Evolutionary conservation across 37 sponge, comb jelly and placozoan species (phyloP).

Genomic region (Geodia barretti): DNA sequence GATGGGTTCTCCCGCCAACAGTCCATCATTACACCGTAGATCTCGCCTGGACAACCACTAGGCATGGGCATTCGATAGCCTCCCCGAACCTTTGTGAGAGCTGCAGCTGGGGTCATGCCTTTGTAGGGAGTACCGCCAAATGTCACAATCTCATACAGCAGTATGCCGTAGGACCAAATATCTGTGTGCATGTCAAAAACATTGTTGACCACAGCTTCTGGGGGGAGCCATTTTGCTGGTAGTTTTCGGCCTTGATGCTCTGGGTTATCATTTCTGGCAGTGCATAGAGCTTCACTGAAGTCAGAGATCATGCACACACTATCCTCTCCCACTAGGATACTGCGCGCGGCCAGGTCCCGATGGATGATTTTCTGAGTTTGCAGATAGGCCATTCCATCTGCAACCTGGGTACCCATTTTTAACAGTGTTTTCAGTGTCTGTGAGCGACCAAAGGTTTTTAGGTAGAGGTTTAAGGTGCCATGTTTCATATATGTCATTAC

Average conservation of each 20-base stretch:
- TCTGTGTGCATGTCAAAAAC: slow-evolving; percentile 76
- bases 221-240: slow-evolving; percentile 83
- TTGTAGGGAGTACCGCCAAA: slow-evolving; percentile 71
- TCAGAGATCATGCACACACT: slow-evolving; percentile 59
- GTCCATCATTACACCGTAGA: slow-evolving; percentile 55
- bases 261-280: background rate
- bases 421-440: slow-evolving; percentile 9
- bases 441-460: slow-evolving; percentile 1
- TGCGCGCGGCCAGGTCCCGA: slow-evolving; percentile 72
- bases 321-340: slow-evolving; percentile 41
- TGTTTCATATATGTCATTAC: slow-evolving; percentile 54
- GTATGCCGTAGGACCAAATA: slow-evolving; percentile 84
- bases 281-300: slow-evolving; percentile 35
- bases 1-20: slow-evolving; percentile 55
- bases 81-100: slow-evolving; percentile 1
- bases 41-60: slow-evolving; percentile 35
- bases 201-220: slow-evolving; percentile 51
- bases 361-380: slow-evolving; percentile 53
- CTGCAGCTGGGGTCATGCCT: slow-evolving; percentile 21
- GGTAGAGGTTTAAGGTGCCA: slow-evolving; percentile 44
- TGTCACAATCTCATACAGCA: slow-evolving; percentile 76
- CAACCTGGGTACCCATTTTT: slow-evolving; percentile 36
- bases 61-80: slow-evolving; percentile 64
- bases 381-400: slow-evolving; percentile 39
- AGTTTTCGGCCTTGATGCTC: slow-evolving; percentile 1